Conservation (phyloP, 1,140 invertebrate species). For the Ctenoplectra terminalis region DNA sequence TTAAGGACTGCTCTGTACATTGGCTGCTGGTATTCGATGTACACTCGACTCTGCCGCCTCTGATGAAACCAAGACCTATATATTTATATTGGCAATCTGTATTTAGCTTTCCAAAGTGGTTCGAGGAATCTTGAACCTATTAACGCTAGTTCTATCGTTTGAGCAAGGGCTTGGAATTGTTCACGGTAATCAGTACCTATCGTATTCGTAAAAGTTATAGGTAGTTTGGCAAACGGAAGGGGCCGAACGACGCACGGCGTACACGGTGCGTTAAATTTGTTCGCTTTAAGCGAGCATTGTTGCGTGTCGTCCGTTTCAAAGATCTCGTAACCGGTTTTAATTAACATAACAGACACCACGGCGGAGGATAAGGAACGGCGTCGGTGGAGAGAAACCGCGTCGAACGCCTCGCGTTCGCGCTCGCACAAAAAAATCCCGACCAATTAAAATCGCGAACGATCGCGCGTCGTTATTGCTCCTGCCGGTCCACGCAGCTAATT, state of each 20-base stretch:
- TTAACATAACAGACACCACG: conserved; percentile 49
- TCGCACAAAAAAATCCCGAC: conserved; percentile 8
- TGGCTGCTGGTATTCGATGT: background rate
- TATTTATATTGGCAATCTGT: background rate
- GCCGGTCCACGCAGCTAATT: conserved; percentile 37
- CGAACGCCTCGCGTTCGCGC: background rate
- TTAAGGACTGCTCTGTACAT: conserved; percentile 23
- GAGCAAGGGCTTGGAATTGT: background rate
- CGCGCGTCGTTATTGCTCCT: conserved; percentile 39
- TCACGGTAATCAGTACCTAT: no score
- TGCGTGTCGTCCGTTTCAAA: conserved; percentile 37
- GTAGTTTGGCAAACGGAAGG: no score
- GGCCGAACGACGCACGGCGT: background rate
- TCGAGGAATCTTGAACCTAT: background rate
- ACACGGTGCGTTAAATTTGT: conserved; percentile 45
- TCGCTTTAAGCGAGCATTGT: conserved; percentile 51
- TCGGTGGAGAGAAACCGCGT: background rate
- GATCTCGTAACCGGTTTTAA: conserved; percentile 52
- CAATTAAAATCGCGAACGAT: conserved; percentile 48
- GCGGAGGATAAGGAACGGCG: conserved; percentile 1
- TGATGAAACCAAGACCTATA: background rate
- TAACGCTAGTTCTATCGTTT: background rate
- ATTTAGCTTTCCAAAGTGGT: background rate
- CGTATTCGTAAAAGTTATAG: background rate
- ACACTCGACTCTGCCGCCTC: no score